phyloP scores from a whole-genome alignment of 2,113 vertebrate genomes.

The Tautogolabrus adspersus region DNA sequence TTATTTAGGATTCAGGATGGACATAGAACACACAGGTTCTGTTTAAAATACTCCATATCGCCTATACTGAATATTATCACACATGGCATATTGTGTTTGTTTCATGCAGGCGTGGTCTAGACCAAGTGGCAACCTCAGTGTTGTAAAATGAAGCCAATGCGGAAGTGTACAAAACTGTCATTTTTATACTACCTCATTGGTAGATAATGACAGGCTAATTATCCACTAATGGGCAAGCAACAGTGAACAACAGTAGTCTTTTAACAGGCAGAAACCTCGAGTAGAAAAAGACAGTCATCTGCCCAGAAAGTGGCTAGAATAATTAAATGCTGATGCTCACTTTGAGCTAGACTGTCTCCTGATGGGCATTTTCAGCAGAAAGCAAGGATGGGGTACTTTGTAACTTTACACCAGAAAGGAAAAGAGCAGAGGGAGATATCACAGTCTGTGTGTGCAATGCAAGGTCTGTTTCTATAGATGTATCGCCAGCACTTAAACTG shows the following conservation, averaged over 20 bases:
- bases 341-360: slow-evolving; percentile 5
- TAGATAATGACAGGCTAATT: too few relatives aligned
- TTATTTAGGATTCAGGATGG: too few relatives aligned
- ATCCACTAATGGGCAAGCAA: too few relatives aligned
- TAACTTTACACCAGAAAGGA: slow-evolving; percentile 53
- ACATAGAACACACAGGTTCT: too few relatives aligned
- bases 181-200: too few relatives aligned
- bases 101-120: too few relatives aligned
- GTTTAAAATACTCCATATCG: too few relatives aligned
- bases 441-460: slow-evolving; percentile 36
- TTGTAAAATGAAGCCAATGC: too few relatives aligned
- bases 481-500: background rate
- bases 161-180: too few relatives aligned
- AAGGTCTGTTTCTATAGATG: background rate
- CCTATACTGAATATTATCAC: too few relatives aligned
- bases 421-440: slow-evolving; percentile 28
- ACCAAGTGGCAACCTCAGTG: too few relatives aligned
- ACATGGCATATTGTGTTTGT: too few relatives aligned
- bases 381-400: slow-evolving; percentile 27
- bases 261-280: background rate
- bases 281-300: background rate
- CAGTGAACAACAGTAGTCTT: background rate
- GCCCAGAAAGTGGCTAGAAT: background rate
- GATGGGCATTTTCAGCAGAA: slow-evolving; percentile 9
- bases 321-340: background rate